Evolutionary conservation across 2,888 invertebrate genomes (phyloP).

Genomic region (Brassicogethes aeneus): DNA sequence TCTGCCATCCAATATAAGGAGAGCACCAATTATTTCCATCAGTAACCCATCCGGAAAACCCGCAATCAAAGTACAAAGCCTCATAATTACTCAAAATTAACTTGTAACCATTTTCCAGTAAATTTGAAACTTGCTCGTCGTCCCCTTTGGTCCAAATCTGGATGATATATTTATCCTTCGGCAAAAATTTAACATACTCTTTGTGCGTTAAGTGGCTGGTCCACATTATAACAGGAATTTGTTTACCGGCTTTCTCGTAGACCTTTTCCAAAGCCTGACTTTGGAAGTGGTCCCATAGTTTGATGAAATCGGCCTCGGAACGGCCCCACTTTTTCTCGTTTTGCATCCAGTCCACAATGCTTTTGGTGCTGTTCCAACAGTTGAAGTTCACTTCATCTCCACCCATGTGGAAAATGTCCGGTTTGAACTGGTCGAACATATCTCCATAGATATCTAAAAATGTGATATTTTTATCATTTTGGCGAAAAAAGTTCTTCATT

Average conservation of each 20-base stretch:
- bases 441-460: conserved; percentile 59
- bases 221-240: conserved; percentile 65
- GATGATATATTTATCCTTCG: conserved; percentile 69
- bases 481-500: no score
- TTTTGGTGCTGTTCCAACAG: conserved; percentile 69
- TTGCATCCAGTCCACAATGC: conserved; percentile 61
- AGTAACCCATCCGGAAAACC: conserved; percentile 74
- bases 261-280: conserved; percentile 51
- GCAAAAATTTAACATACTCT: conserved; percentile 55
- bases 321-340: conserved; percentile 49
- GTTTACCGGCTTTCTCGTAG: conserved; percentile 44
- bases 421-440: conserved; percentile 60
- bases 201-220: conserved; percentile 69
- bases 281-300: conserved; percentile 71
- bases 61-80: conserved; percentile 78
- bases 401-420: conserved; percentile 82
- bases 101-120: conserved; percentile 63
- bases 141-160: conserved; percentile 70
- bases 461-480: conserved; percentile 1
- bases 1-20: conserved; percentile 86
- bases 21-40: conserved; percentile 84
- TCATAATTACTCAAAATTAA: conserved; percentile 83
- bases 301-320: conserved; percentile 47
- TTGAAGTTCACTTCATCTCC: conserved; percentile 64
- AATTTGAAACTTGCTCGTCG: conserved; percentile 53